Conservation (phyloP, 1,140 invertebrate genomes). For the Diprion similis region DNA sequence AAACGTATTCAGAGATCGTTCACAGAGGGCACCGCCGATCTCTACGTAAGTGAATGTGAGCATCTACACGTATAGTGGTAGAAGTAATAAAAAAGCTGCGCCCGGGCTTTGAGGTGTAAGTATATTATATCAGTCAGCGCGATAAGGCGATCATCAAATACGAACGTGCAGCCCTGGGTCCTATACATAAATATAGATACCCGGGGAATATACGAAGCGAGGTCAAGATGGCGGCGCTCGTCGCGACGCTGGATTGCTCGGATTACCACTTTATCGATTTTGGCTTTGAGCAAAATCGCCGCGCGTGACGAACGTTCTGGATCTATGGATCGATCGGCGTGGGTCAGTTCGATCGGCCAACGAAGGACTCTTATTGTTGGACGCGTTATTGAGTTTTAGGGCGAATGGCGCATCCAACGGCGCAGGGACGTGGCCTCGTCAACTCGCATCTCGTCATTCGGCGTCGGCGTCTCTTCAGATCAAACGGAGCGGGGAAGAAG, state of each 20-base stretch:
- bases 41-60: too few relatives aligned
- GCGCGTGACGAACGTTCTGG: not conserved
- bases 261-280: not conserved
- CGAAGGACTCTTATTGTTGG: too few relatives aligned
- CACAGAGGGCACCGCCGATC: too few relatives aligned
- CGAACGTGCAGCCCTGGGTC: not conserved
- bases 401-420: not conserved
- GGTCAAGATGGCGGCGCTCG: not conserved
- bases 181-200: not conserved
- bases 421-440: not conserved
- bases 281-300: slow-evolving; percentile 2
- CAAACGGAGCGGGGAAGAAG: slow-evolving; percentile 4
- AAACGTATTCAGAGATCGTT: too few relatives aligned
- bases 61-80: too few relatives aligned
- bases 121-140: not conserved
- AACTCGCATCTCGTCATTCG: not conserved
- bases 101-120: too few relatives aligned
- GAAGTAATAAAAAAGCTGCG: too few relatives aligned
- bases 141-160: not conserved
- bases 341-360: too few relatives aligned
- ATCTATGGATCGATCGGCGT: too few relatives aligned
- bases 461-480: not conserved
- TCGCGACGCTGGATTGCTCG: not conserved
- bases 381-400: too few relatives aligned
- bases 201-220: not conserved